Conservation (phyloP, 37 sponge, comb jelly and placozoan species). For the Amphimedon queenslandica region DNA sequence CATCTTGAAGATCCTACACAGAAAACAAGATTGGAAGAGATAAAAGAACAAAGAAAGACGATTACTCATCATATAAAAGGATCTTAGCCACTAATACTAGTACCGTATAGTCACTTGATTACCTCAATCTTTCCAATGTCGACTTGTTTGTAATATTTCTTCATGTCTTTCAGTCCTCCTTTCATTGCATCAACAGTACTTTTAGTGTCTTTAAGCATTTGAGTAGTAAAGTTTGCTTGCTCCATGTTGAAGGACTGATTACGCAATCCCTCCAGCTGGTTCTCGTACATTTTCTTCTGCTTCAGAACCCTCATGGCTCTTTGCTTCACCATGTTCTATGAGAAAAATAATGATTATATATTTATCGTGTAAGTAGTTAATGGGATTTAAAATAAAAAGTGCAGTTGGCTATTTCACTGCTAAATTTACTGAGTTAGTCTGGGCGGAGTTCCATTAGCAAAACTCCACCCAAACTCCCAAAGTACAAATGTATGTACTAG, state of each 20-base stretch:
- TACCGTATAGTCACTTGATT: background rate
- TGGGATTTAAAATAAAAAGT: no score
- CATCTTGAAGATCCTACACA: conserved; percentile 92
- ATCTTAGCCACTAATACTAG: background rate
- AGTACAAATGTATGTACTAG: no score
- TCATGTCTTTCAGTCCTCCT: conserved; percentile 96
- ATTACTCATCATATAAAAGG: background rate
- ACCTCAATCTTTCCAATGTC: conserved; percentile 96
- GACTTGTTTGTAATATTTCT: conserved; percentile 98
- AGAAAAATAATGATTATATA: no score
- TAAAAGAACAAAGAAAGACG: background rate
- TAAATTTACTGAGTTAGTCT: no score
- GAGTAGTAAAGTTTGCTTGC: conserved; percentile 96
- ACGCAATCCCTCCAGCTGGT: conserved; percentile 83
- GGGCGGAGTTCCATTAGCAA: no score
- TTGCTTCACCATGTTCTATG: conserved; percentile 99
- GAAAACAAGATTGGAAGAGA: background rate
- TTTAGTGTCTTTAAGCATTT: conserved; percentile 97
- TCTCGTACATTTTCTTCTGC: conserved; percentile 96
- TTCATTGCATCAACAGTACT: conserved; percentile 99
- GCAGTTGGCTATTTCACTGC: no score
- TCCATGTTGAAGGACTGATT: conserved; percentile 99
- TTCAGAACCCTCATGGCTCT: conserved; percentile 91
- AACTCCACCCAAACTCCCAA: no score
- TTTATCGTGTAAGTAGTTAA: no score